These are phyloP conservation scores for Stegastes partitus DNA, from an alignment of 2,113 vertebrate genomes.

Conservation along the genomic window DNA sequence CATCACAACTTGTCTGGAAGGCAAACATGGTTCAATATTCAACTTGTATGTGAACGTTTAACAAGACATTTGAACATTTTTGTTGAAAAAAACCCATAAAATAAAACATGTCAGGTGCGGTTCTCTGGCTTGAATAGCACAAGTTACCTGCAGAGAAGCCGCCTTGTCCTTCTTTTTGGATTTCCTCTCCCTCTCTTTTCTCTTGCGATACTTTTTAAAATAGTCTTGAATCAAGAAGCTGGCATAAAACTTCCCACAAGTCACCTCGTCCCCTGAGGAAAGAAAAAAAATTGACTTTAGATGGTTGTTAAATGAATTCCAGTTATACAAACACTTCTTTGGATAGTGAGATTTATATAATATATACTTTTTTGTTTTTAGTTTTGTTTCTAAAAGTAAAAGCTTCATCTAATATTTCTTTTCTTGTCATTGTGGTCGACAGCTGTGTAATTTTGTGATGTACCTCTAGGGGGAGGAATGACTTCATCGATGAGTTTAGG, in stretches of 20 bases:
- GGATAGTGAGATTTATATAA: background rate
- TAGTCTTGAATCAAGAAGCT: constrained; percentile 97
- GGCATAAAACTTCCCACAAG: constrained; percentile 93
- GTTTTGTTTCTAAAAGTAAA: background rate
- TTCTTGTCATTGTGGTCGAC: background rate
- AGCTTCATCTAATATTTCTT: background rate
- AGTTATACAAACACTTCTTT: background rate
- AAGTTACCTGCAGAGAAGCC: constrained; percentile 87
- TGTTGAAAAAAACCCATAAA: too few relatives aligned
- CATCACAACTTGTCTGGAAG: too few relatives aligned
- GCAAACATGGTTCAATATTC: too few relatives aligned
- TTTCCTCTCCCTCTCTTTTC: constrained; percentile 89
- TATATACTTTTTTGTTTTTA: background rate
- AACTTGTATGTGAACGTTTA: too few relatives aligned
- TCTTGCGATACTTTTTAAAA: constrained; percentile 92
- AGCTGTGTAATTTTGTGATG: background rate
- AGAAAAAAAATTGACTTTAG: background rate
- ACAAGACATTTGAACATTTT: too few relatives aligned
- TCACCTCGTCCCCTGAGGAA: constrained; percentile 91
- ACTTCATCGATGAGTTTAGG: constrained; percentile 92
- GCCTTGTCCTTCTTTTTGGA: constrained; percentile 85
- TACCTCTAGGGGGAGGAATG: constrained; percentile 90
- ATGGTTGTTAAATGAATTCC: background rate
- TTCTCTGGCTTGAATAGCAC: too few relatives aligned
- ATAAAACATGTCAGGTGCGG: too few relatives aligned